Base-by-base conservation (phyloP, 2,797 vertebrate genomes). In the Pyrrhura leucotis region DNA sequence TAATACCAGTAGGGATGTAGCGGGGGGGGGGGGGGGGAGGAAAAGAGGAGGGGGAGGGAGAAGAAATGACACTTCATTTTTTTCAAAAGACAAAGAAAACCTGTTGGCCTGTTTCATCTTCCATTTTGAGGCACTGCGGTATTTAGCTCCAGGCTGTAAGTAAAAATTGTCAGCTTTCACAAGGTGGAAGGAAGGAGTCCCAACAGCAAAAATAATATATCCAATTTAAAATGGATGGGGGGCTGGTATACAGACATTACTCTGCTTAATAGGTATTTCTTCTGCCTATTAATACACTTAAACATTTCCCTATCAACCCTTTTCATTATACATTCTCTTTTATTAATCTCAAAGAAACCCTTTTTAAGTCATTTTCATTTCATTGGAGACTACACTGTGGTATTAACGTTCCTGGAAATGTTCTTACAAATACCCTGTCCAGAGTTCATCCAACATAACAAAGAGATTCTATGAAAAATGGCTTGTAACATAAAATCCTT, bases 401-500 rank as follows among this genome's bases (percentile, higher is more conserved):
- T 85, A 33, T 73, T 94, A 79, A 78, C 85, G 53, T 66, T 87
- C 85, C 78, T 66, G 81, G 89, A 97, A 95, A 95, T 63, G 28
- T 78, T 91, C 91, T 95, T 87, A 95, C 76, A 96, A 95, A 96
- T 87, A 95, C 81, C 85, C 82, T 91, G 92, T 67, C 90, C 91
- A 91, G 95, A 96, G 82, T 96, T 96, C 94, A 95, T 88, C 82
- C 95, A 92, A 95, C 39, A 37, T 86, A 97, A 97, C 93, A 96
- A 95, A 97, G 93, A 94, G 83, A 89, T 89, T 95, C 95, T 96
- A 89, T 95, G 96, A 97, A 97, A 97, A 97, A 97, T 97, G 18
- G 97, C 94, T 97, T 96, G 92, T 89, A 97, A 90, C 95, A 96
- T 93, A 96, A 95, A 97, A 97, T 94, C 88, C 84, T 96, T 96